These are phyloP conservation scores for Silvanus unidentatus DNA, from an alignment of 2,888 invertebrate species.

Conservation along the genomic window DNA sequence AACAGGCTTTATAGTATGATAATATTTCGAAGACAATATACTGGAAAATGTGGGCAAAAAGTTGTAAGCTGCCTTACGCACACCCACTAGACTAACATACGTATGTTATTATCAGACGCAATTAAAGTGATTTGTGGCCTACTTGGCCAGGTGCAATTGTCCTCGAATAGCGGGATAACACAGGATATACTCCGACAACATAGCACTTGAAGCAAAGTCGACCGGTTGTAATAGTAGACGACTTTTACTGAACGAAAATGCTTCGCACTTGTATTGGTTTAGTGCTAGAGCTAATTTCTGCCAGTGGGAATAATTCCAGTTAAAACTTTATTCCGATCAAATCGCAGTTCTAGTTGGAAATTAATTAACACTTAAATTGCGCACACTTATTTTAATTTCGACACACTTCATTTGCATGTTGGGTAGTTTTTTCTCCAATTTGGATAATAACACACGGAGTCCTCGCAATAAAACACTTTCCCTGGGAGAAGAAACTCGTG, in stretches of 20 bases:
- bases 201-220: conserved; percentile 21
- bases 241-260: too few relatives aligned
- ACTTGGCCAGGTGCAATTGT: conserved; percentile 37
- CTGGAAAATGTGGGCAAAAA: conserved; percentile 1
- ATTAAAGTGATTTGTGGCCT: conserved; percentile 40
- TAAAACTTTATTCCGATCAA: conserved; percentile 28
- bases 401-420: too few relatives aligned
- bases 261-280: conserved; percentile 6
- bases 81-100: conserved; percentile 10
- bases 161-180: conserved; percentile 28
- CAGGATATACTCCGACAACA: conserved; percentile 25
- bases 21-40: too few relatives aligned
- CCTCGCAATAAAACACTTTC: too few relatives aligned
- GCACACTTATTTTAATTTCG: conserved; percentile 14
- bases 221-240: conserved; percentile 8
- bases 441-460: too few relatives aligned
- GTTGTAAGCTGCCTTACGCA: conserved; percentile 4
- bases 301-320: conserved; percentile 18
- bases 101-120: conserved; percentile 33
- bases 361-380: conserved; percentile 20
- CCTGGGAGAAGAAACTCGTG: too few relatives aligned
- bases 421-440: too few relatives aligned
- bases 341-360: conserved; percentile 29
- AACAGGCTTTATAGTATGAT: too few relatives aligned
- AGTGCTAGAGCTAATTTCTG: conserved; percentile 16